Base-by-base conservation (phyloP, 2,888 invertebrate species). In the Sinotaia quadrata region DNA sequence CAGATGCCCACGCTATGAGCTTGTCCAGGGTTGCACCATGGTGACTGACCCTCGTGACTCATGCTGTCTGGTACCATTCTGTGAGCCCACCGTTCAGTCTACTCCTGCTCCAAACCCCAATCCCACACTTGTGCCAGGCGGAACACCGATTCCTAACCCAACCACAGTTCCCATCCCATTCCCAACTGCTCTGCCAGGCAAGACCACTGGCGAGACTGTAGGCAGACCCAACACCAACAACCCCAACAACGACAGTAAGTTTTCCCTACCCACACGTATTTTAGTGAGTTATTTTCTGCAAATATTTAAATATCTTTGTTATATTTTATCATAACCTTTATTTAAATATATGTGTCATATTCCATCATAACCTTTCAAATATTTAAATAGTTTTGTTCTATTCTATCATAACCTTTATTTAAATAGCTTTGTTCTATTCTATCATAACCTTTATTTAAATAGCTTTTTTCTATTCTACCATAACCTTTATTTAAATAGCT, bases 31-130 rank as follows among this genome's bases (percentile, higher is more conserved):
- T 52, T 82, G 81, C 56, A 70, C 74, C 58, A 73, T 73, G 33
- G 75, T 75, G 41, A 76, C 75, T 34, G 78, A 78, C 36, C 69
- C 74, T 0, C 75, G 73, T n/a, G 80, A 82, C 68, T 47, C 60
- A 0, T 82, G 81, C 62, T 82, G 81, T 63, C 67, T 75, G 47
- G 59, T 72, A 12, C 79, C 80, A 18, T 72, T 69, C 12, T 78
- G 79, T 33, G 49, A 52, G 15, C 67, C 73, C 47, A 49, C 67
- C 7, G 66, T 69, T 7, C 62, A 27, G 27, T 34, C 54, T 21
- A 52, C 61, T 21, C 51, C 34, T 33, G 54, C 67, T 10, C 61
- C 29, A 18, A 12, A 5, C 24, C 33, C 57, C 15, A 58, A 51
- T 18, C 59, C 49, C 1, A 34, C 34, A n/a, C 57, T 63, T 2